These are phyloP conservation scores for Campoplex capitator DNA, from an alignment of 2,888 invertebrate species.

Conservation along the genomic window DNA sequence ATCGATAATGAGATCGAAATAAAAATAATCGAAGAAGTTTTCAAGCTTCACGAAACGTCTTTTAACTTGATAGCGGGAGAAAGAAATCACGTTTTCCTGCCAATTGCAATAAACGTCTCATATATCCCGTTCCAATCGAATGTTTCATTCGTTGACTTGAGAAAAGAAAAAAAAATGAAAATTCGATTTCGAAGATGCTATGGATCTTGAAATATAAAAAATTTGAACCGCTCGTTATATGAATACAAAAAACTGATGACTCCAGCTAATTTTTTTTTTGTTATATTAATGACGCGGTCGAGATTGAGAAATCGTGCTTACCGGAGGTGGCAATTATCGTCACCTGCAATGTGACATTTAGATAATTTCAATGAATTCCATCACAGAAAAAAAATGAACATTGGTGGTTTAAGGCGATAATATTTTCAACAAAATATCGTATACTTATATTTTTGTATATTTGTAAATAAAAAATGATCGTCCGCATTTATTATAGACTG, in stretches of 20 bases:
- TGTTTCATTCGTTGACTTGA: neutral
- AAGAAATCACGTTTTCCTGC: neutral
- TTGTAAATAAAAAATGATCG: neutral
- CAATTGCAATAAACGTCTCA: neutral
- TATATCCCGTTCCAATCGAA: neutral
- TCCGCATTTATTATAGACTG: neutral
- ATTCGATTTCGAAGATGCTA: neutral
- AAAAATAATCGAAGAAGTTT: neutral
- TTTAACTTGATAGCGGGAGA: neutral
- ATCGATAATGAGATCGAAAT: slow-evolving; percentile 13
- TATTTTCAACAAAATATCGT: neutral
- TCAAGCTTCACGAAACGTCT: neutral
- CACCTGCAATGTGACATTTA: neutral
- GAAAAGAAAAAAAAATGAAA: neutral
- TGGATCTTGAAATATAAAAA: neutral
- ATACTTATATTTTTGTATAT: neutral
- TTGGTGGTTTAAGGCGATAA: neutral
- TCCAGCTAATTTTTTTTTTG: neutral
- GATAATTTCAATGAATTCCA: neutral
- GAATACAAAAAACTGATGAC: neutral
- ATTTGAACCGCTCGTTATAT: neutral
- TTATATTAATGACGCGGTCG: too few relatives aligned
- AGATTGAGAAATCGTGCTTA: neutral
- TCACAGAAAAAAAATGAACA: neutral
- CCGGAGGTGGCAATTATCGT: neutral